Percentiles rank a stretch among this genome's conserved stretches.
phyloP scores from a whole-genome alignment of 2,113 vertebrate genomes.

The Glaucomys volans region DNA sequence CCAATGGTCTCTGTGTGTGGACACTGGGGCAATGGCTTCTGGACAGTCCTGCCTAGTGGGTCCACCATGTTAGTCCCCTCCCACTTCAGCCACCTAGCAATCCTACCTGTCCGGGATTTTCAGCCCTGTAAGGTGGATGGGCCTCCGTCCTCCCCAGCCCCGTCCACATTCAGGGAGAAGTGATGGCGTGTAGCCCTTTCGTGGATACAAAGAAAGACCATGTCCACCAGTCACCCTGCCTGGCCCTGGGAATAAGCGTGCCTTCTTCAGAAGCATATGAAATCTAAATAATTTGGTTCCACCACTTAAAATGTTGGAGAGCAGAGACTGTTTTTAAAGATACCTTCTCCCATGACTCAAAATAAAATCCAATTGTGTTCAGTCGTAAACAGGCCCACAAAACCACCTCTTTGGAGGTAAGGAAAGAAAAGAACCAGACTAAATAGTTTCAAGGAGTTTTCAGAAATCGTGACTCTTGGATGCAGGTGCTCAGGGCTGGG shows the following conservation, averaged over 20 bases:
- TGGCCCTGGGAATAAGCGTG: fast-evolving
- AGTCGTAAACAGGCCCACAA: not conserved
- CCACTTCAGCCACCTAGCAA: fast-evolving
- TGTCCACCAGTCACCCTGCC: no score
- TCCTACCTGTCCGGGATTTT: not conserved
- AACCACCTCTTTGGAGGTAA: not conserved
- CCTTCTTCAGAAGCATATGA: not conserved
- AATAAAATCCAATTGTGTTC: constrained; percentile 25
- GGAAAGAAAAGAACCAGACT: not conserved
- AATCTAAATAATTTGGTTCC: not conserved
- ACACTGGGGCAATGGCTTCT: fast-evolving
- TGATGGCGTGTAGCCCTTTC: not conserved
- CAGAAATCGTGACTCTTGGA: not conserved
- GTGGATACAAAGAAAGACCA: fast-evolving
- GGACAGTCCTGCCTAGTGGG: not conserved
- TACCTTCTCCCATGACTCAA: not conserved
- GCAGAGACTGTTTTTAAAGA: not conserved
- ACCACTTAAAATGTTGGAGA: not conserved
- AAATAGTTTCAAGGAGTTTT: not conserved
- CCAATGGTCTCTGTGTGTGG: no score
- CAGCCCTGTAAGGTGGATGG: fast-evolving
- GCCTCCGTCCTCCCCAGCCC: fast-evolving
- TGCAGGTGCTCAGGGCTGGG: no score
- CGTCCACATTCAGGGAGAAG: fast-evolving
- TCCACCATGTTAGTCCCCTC: no score